Base-by-base conservation (phyloP, 2,113 vertebrate genomes). In the Podarcis raffonei region DNA sequence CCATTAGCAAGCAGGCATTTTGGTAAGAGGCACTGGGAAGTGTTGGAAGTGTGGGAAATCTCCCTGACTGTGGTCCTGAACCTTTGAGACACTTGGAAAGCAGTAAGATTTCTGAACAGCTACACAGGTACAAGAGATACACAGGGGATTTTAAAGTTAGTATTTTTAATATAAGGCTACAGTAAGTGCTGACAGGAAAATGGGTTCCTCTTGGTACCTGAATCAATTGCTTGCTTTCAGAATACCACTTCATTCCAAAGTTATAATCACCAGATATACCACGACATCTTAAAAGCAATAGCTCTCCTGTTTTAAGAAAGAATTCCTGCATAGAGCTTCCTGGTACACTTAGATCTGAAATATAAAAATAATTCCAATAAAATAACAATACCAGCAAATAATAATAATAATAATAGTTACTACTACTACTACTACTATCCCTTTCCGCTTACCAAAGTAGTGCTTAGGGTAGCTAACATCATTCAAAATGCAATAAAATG, bases 241-340 rank as follows among this genome's bases (percentile, higher is more conserved):
- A 90, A 80, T 93, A 86, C 65, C 96, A 91, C 2, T 83, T 92
- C 81, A 97, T 93, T 65, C 90, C 4, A 1, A 97, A 97, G 77
- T 83, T 62, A 2, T 94, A 94, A 78, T 93, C 94, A 7, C 1
- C 42, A 4, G 97, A 83, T 87, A 93, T 32, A 20, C 96, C 96
- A 94, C 94, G 96, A 89, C 97, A 97, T 77, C 97, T 94, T 83
- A 98, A 95, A 94, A 97, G 94, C 81, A 98, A 68, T 4, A 96
- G 96, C 2, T 98, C 97, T 4, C 97, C 96, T 0, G 93, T 94
- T 93, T 96, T 97, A 72, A 97, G 94, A n/a, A 96, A 90, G 37
- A 97, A 85, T 76, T 96, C 92, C 57, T 96, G 94, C 57, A 94
- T 92, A 90, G 96, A 94, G 89, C 95, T 93, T 91, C 39, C 89